Evolutionary conservation across 2,888 invertebrate genomes (phyloP), one percentile per base, ranked within the genome.

Genomic region (Himalopsyche kuldschensis): DNA sequence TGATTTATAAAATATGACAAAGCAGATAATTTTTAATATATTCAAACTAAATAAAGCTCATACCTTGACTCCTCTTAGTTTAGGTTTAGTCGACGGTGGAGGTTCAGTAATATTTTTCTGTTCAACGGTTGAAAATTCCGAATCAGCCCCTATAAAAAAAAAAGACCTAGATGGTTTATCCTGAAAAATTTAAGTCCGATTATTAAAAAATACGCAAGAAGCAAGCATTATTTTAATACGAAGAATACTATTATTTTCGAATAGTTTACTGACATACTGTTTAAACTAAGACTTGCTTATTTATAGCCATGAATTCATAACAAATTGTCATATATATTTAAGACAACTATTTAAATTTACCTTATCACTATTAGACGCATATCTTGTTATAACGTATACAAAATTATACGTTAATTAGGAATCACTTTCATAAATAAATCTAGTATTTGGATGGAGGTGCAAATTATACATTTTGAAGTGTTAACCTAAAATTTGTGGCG

Each of bases 401-500:
- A 41, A 15, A 4, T 3, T 15, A 41, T 15, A 41, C 11, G 3
- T 41, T 41, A 15, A 41, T 3, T 41, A 41, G 2, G 41, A 11
- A 47, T 3, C 35, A 41, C n/a, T 47, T 24, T 24, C 47, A 78
- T 20, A 24, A 27, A 78, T 78, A 24, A 11, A 78, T 15, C 1
- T 15, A 41, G 15, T 78, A 47, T 78, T 78, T 27, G 17, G 6
- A 47, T 41, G 24, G 27, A 27, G 17, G 27, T 55, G 55, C 41
- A 63, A 80, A 69, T 24, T 63, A 32, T 69, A 8, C 30, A 69
- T 69, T 69, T 69, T 69, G 69, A 80, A 32, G 20, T 41, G 24
- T 30, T 82, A 82, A 82, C 82, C 82, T 82, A 78, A 82, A 82
- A 63, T 17, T 76, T 69, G 30, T 35, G n/a, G 63, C n/a, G 20